These are phyloP conservation scores for Merops nubicus DNA, from an alignment of 2,113 vertebrate genomes.

Conservation along the genomic window DNA sequence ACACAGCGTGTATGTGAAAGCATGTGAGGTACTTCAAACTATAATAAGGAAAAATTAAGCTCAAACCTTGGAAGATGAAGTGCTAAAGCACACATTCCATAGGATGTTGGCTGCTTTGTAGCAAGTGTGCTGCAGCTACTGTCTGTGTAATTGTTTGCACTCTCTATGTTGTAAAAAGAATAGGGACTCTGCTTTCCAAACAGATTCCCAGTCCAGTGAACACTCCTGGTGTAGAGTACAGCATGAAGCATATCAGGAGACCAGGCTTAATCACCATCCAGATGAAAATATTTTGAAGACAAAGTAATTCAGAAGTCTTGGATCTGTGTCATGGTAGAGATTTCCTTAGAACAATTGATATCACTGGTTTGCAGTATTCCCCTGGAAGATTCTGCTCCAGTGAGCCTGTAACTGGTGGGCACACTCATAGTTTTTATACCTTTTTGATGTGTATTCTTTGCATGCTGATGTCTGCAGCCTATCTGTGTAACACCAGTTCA, in stretches of 20 bases:
- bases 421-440: not conserved
- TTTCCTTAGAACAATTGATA: not conserved
- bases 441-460: not conserved
- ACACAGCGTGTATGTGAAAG: not conserved
- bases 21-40: not conserved
- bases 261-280: not conserved
- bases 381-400: not conserved
- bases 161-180: not conserved
- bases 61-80: not conserved
- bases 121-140: not conserved
- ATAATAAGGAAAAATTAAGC: not conserved
- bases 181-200: not conserved
- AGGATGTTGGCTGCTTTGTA: not conserved
- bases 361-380: not conserved
- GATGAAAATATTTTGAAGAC: not conserved
- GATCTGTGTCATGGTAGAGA: not conserved
- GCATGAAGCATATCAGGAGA: not conserved
- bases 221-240: not conserved
- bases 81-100: not conserved
- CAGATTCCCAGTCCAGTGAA: not conserved
- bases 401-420: not conserved
- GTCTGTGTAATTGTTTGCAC: not conserved
- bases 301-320: not conserved
- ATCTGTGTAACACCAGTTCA: not conserved
- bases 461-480: not conserved